Conservation (phyloP, 2,888 invertebrate species). For the Tineola bisselliella region DNA sequence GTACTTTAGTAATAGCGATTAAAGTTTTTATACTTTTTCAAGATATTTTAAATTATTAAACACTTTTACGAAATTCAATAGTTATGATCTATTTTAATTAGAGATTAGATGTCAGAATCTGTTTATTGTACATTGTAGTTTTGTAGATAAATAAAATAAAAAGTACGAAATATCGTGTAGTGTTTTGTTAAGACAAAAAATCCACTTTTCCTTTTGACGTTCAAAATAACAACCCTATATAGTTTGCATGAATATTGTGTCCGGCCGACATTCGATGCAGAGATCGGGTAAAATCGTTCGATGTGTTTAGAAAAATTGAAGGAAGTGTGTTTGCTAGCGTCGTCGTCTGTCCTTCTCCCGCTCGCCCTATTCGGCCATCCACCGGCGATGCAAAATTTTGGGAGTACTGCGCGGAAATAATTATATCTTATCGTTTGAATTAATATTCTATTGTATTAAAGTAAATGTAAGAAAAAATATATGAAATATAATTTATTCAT, state of each 20-base stretch:
- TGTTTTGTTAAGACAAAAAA: no score
- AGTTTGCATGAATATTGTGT: conserved; percentile 58
- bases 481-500: background rate
- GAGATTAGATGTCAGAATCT: no score
- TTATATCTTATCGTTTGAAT: conserved; percentile 3
- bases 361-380: conserved; percentile 30
- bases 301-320: conserved; percentile 38
- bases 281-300: conserved; percentile 17
- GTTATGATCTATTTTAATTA: no score
- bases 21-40: no score
- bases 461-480: no score
- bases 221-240: conserved; percentile 43
- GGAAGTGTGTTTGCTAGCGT: conserved; percentile 29
- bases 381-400: conserved; percentile 45
- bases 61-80: no score
- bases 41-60: no score
- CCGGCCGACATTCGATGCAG: conserved; percentile 23
- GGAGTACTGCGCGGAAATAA: conserved; percentile 38
- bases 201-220: no score
- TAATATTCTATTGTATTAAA: background rate
- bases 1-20: no score
- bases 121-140: no score
- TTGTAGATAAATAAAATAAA: no score
- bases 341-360: conserved; percentile 21
- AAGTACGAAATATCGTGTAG: no score